These are phyloP conservation scores for Momotus momota DNA, from an alignment of 2,797 vertebrate species.

Conservation along the genomic window DNA sequence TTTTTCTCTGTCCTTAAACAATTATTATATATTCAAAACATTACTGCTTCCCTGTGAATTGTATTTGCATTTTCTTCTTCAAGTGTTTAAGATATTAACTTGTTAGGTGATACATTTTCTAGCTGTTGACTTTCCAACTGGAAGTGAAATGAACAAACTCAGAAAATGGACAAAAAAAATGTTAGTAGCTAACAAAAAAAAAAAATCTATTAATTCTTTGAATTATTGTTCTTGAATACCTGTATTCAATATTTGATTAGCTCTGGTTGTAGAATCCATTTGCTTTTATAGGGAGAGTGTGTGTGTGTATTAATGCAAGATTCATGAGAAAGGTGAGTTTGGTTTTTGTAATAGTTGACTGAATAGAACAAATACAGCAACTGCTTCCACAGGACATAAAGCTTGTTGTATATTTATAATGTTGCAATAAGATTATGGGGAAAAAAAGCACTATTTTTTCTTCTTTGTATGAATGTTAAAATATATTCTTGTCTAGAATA, in stretches of 20 bases:
- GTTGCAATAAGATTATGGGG: neutral
- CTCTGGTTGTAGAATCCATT: neutral
- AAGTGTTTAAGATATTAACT: neutral
- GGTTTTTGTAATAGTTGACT: neutral
- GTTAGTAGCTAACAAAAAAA: neutral
- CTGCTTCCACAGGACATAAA: neutral
- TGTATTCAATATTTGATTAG: constrained; percentile 4
- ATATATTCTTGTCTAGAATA: constrained; percentile 6
- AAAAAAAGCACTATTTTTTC: neutral
- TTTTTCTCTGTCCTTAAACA: neutral
- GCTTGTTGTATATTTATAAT: neutral
- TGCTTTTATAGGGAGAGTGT: neutral
- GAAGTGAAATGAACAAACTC: neutral
- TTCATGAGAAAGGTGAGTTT: neutral
- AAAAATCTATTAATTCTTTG: neutral
- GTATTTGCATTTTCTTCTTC: neutral
- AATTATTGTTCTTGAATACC: neutral
- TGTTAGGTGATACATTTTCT: neutral
- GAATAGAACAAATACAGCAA: neutral
- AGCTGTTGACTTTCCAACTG: neutral
- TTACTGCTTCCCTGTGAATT: neutral
- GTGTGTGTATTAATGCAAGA: neutral
- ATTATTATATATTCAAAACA: neutral
- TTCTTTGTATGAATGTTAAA: neutral
- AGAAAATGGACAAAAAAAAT: neutral